Conservation (phyloP, 1,140 invertebrate species). For the Drosophila chauvacae region DNA sequence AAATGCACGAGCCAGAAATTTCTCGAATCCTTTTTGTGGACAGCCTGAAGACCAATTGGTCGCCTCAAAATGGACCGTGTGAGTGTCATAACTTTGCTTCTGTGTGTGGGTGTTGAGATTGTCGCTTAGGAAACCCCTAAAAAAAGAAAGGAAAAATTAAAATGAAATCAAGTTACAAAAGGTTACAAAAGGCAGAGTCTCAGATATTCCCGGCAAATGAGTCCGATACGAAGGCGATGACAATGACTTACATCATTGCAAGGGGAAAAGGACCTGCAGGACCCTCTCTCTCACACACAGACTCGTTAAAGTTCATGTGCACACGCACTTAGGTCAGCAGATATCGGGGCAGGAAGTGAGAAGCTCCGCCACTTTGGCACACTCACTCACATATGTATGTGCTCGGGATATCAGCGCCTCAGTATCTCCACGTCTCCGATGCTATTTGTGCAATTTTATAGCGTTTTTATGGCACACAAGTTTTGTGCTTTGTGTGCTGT, state of each 20-base stretch:
- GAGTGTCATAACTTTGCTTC: constrained; percentile 55
- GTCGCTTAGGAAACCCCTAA: constrained; percentile 5
- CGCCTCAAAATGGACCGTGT: constrained; percentile 46
- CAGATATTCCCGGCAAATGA: constrained; percentile 50
- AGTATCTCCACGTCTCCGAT: constrained; percentile 46
- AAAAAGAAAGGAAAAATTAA: constrained; percentile 45
- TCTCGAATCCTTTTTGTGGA: constrained; percentile 40
- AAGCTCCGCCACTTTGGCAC: constrained; percentile 23
- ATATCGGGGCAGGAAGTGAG: constrained; percentile 46
- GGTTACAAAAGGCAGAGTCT: constrained; percentile 25
- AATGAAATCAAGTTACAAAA: constrained; percentile 67
- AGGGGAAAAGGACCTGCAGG: constrained; percentile 28
- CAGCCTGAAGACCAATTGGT: constrained; percentile 64
- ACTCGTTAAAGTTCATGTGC: constrained; percentile 58
- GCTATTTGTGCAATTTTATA: constrained; percentile 78
- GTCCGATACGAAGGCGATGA: constrained; percentile 45
- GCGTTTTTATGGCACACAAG: constrained; percentile 75
- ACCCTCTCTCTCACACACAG: constrained; percentile 12
- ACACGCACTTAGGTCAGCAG: constrained; percentile 69
- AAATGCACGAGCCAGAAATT: constrained; percentile 15
- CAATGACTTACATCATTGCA: constrained; percentile 44
- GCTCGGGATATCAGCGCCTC: constrained; percentile 29
- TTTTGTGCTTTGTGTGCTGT: constrained; percentile 54
- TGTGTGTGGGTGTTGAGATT: constrained; percentile 53
- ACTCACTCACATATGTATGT: constrained; percentile 54